Base-by-base conservation (phyloP, 2,797 vertebrate species). In the Tauraco hartlaubi region DNA sequence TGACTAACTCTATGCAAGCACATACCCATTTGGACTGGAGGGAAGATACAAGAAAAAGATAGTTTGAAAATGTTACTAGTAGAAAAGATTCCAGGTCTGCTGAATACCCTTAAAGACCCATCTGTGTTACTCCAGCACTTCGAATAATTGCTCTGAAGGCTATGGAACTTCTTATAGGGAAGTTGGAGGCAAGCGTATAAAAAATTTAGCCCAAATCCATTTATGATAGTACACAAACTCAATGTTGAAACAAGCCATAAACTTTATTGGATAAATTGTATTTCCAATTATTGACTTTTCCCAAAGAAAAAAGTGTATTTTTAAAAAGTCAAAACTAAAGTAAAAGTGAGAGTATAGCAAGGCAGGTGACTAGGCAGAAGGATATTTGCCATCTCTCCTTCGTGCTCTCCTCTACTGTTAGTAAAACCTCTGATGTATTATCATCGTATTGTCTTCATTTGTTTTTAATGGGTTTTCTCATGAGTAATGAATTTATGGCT, bases 401-500 rank as follows among this genome's bases (percentile, higher is more conserved):
- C 69, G 56, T 88, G 44, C 41, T 71, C 15, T 88, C 28, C 48
- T 78, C 43, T 59, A 26, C 26, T 46, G 41, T 41, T 90, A 64
- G 58, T 25, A 92, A 89, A 46, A 33, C 37, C 49, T 88, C 82
- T 90, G 79, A 92, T 80, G 58, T 75, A 68, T 91, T 95, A 92
- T 88, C 81, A 66, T 55, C 55, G 28, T 41, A 88, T 88, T 74
- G 83, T 72, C 79, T 90, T 88, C 75, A 72, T 64, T 43, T 91
- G 85, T 54, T 92, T 85, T 88, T 87, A 92, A 92, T 63, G 76
- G 63, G 49, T 6, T 37, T 85, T 92, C 89, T 94, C 85, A 90
- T 55, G 75, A 83, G 91, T 89, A 95, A 89, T 68, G 62, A 91
- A 92, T 89, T 90, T 91, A 77, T 39, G 44, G 31, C 41, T 52